Evolutionary conservation across 2,797 vertebrate species (phyloP).

Genomic region (Hybognathus amarus): DNA sequence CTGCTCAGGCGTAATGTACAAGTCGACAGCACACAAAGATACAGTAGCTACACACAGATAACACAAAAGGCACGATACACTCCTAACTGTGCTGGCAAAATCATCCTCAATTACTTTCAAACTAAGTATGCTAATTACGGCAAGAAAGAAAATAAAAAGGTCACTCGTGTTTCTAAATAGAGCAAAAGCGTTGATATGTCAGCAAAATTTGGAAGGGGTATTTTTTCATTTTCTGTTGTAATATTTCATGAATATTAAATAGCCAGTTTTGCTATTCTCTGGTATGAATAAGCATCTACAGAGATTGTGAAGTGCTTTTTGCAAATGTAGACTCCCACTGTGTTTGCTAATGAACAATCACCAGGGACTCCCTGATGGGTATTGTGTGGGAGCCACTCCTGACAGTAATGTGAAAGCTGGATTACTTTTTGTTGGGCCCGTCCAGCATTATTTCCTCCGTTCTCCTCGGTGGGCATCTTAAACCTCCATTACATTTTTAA

Average conservation of each 20-base stretch:
- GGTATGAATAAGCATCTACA: constrained; percentile 60
- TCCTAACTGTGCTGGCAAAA: constrained; percentile 15
- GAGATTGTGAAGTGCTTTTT: constrained; percentile 63
- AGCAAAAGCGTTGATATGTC: constrained; percentile 57
- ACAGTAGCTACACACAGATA: constrained; percentile 29
- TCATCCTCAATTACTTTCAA: constrained; percentile 51
- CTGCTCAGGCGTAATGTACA: constrained; percentile 55
- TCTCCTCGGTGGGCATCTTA: constrained; percentile 60
- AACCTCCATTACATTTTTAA: constrained; percentile 73
- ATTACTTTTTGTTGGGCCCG: constrained; percentile 66
- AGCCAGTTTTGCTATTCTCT: constrained; percentile 39
- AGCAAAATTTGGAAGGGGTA: constrained; percentile 61
- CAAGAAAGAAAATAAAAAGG: not conserved
- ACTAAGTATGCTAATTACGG: constrained; percentile 22
- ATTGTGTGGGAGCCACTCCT: constrained; percentile 68
- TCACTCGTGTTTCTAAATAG: constrained; percentile 19
- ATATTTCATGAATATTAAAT: constrained; percentile 47
- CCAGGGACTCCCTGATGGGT: constrained; percentile 69
- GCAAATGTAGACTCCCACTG: constrained; percentile 72
- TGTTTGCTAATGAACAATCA: constrained; percentile 81
- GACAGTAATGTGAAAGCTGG: constrained; percentile 70
- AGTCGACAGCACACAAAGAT: constrained; percentile 44
- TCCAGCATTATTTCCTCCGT: constrained; percentile 66
- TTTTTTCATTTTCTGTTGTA: constrained; percentile 28
- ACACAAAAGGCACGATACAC: constrained; percentile 28